phyloP scores from a whole-genome alignment of 2,888 invertebrate species.

The Pachycephus smyrnensis region DNA sequence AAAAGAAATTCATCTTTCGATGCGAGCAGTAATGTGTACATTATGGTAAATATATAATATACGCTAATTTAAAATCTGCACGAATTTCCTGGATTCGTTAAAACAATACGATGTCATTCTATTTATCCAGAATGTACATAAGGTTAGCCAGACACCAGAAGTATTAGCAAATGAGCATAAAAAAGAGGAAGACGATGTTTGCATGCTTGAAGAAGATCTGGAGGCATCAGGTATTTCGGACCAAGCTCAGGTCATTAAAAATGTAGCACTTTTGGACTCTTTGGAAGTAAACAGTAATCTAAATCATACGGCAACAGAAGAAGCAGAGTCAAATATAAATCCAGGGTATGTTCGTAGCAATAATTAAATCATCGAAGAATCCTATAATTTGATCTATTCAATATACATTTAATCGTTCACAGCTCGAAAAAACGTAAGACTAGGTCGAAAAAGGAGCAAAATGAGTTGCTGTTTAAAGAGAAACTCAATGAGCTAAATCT shows the following conservation, averaged over 20 bases:
- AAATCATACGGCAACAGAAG: constrained; percentile 18
- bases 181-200: not conserved
- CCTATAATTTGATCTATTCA: not conserved
- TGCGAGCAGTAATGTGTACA: not conserved
- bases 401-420: not conserved
- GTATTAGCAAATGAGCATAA: not conserved
- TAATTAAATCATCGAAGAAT: constrained; percentile 1
- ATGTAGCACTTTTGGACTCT: constrained; percentile 31
- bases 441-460: not conserved
- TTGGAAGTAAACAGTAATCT: constrained; percentile 17
- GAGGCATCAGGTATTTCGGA: constrained; percentile 38
- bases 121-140: not conserved
- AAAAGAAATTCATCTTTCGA: not conserved
- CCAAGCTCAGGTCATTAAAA: constrained; percentile 36
- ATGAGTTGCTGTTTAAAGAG: not conserved
- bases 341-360: not conserved
- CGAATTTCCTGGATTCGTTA: not conserved
- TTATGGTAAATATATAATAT: not conserved
- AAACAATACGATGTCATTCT: not conserved
- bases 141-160: not conserved
- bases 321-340: constrained; percentile 1
- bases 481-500: constrained; percentile 17
- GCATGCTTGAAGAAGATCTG: constrained; percentile 57
- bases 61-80: not conserved
- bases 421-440: not conserved